Evolutionary conservation across 1,140 invertebrate genomes (phyloP), one percentile per base, ranked within the genome.

Genomic region (Contarinia nasturtii): DNA sequence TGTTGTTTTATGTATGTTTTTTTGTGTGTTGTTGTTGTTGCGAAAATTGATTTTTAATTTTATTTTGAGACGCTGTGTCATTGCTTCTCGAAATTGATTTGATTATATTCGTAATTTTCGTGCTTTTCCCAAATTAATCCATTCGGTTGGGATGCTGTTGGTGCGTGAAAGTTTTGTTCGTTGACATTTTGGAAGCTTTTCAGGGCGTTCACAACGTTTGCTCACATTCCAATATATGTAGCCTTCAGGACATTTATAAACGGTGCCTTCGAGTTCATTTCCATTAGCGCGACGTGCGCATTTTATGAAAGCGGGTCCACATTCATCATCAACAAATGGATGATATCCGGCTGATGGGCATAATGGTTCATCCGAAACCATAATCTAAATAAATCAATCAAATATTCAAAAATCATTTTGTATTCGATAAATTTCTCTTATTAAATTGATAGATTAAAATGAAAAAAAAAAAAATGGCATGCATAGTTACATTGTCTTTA

Each of bases 221-320:
- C 81, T 85, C 1, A 80, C 72, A 34, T 77, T 72, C 78, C 82
- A 86, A 55, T 79, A 89, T 1, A 76, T 68, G 53, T 77, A 85
- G 8, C 75, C 74, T 57, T 75, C 62, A 1, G 85, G 84, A 65
- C 86, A 88, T 55, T 78, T 77, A 58, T 79, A 79, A 8, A 87
- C 61, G 48, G 75, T 75, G 8, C 80, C 83, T 56, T 77, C 70
- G 50, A 86, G 63, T 45, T 58, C 69, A 40, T 64, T 58, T 0
- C 56, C 61, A 40, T 68, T 59, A 47, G 57, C 54, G 7, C 64
- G 61, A 55, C 64, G 67, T 50, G 65, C 64, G 58, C 85, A 89
- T 61, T 82, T 86, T 44, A 82, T 69, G 58, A 86, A 86, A 1
- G 72, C 69, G 43, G 75, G 69, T 48, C 79, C 81, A 60, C 80